phyloP scores from a whole-genome alignment of 2,888 invertebrate genomes.

The Ernsta delagoae region DNA sequence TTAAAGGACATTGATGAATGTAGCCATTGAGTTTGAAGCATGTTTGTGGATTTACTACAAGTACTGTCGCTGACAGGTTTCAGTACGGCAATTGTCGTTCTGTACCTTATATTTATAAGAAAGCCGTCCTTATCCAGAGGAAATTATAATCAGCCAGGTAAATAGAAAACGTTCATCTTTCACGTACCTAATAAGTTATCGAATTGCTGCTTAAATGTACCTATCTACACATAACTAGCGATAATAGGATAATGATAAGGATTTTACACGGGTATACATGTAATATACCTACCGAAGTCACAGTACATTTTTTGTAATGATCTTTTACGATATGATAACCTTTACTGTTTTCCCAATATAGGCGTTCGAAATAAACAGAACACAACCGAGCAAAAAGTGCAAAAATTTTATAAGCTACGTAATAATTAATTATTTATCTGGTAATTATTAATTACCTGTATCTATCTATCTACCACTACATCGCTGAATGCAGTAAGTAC shows the following conservation, averaged over 20 bases:
- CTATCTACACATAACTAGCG: neutral
- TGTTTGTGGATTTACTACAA: conserved; percentile 63
- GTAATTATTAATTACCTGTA: no score
- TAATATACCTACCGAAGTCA: no score
- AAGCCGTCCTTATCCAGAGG: conserved; percentile 53
- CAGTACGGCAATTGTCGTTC: conserved; percentile 62
- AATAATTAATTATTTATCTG: no score
- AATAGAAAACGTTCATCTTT: neutral
- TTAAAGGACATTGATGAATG: neutral
- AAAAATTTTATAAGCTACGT: no score
- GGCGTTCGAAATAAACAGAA: no score
- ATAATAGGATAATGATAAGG: neutral
- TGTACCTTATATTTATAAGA: conserved; percentile 65
- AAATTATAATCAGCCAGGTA: conserved; percentile 63
- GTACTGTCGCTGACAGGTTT: conserved; percentile 64
- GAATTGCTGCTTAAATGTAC: neutral
- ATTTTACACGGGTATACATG: neutral
- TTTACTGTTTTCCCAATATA: no score
- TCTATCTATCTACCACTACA: no score
- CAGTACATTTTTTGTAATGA: no score
- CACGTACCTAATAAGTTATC: neutral
- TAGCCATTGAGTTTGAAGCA: neutral
- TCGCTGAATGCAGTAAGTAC: no score
- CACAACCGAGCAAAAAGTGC: no score
- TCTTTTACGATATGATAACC: no score